Base-by-base conservation (phyloP, 1,140 invertebrate species). In the Wasmannia auropunctata region DNA sequence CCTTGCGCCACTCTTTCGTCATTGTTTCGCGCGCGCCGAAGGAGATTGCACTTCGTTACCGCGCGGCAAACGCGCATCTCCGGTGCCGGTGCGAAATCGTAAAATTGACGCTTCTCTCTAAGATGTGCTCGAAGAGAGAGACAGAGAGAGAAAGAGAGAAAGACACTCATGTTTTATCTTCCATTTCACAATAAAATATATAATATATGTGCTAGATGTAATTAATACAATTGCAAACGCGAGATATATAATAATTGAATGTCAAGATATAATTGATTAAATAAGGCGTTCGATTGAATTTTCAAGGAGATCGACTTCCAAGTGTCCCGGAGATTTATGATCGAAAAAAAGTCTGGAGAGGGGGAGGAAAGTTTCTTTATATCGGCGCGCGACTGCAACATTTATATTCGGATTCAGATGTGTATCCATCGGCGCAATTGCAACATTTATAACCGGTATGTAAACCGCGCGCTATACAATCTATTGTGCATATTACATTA, bases 1-100 rank as follows among this genome's bases (percentile, higher is more conserved):
- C 67, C 49, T 58, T 46, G 79, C 65, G 67, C 51, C 54, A 74
- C 79, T 83, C 67, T 83, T 83, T 83, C 79, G 51, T 74, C 79
- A 83, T 83, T 83, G 79, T 83, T 83, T 83, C 62, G 62, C 76
- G 62, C 40, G 67, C 19, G 43, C 63, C 40, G 6, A 49, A 49
- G n/a, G 14, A 79, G 75, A 79, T 63, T 49, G 58, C 49, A 37
- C 49, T 72, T 81, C 51, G 79, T 81, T 81, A 56, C 25, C 34
- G n/a, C n/a, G n/a, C 11, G 67, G 22, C 16, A 37, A 54, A 56
- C 14, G 22, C 3, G 49, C 22, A 16, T 37, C n/a, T n/a, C 16
- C 49, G 28, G 54, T 34, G 25, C 40, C 16, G 16, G 14, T 11
- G 58, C 3, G 46, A 34, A 28, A 67, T 65, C 75, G n/a, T 65